Evolutionary conservation across 2,797 vertebrate species (phyloP).

Genomic region (Tamandua tetradactyla): DNA sequence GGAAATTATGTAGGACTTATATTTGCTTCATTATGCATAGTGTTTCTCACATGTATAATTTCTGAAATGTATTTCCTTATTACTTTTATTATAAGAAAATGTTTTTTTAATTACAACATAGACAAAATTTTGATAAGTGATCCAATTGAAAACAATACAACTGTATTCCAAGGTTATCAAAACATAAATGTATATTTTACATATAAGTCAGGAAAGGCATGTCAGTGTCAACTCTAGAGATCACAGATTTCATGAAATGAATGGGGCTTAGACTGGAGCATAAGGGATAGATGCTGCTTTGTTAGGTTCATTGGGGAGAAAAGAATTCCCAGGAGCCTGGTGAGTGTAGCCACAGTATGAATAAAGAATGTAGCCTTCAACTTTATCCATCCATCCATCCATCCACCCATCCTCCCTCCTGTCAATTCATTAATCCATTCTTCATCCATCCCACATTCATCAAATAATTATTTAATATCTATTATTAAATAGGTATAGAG

Average conservation of each 20-base stretch:
- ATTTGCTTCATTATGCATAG: background rate
- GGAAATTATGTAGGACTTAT: background rate
- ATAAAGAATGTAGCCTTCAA: background rate
- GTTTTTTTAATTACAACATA: background rate
- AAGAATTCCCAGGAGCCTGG: background rate
- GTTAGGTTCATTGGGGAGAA: background rate
- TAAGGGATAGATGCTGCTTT: background rate
- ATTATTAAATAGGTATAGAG: background rate
- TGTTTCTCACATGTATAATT: background rate
- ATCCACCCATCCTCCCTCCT: no score
- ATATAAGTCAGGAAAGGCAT: background rate
- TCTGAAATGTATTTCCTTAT: background rate
- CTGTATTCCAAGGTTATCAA: background rate
- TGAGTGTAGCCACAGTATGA: background rate
- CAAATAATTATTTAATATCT: slow-evolving; percentile 5
- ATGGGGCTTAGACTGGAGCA: background rate
- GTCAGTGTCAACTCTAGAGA: background rate
- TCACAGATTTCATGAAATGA: background rate
- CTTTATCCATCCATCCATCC: background rate
- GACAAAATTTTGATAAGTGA: background rate
- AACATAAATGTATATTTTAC: background rate
- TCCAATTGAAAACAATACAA: background rate
- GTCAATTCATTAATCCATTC: background rate
- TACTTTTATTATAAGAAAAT: background rate
- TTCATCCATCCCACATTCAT: background rate